Conservation (phyloP, 2,797 vertebrate species). For the Rhincodon typus region DNA sequence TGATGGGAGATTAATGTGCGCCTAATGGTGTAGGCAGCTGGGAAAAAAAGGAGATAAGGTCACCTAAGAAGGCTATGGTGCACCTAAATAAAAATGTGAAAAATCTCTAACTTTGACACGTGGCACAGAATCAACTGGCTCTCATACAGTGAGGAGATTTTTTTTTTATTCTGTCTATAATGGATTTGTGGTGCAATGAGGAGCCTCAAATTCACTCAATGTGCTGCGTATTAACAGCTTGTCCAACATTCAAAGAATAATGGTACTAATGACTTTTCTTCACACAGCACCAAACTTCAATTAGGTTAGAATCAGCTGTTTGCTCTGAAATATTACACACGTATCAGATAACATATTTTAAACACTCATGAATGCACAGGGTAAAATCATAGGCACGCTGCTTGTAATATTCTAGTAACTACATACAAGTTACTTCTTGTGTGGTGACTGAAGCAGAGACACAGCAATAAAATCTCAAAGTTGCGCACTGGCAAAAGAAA, state of each 20-base stretch:
- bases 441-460: not conserved
- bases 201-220: not conserved
- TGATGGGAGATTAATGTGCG: not conserved
- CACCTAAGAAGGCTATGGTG: not conserved
- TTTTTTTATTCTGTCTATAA: not conserved
- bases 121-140: not conserved
- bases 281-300: not conserved
- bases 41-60: conserved; percentile 2
- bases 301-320: not conserved
- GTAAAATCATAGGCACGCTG: not conserved
- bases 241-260: not conserved
- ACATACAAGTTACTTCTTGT: not conserved
- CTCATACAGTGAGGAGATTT: not conserved
- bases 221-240: not conserved
- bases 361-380: not conserved
- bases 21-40: not conserved
- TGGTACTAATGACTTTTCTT: not conserved
- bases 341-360: not conserved
- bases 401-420: not conserved
- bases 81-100: not conserved
- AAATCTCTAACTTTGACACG: not conserved
- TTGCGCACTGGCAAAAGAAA: not conserved
- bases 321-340: not conserved
- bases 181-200: not conserved
- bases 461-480: not conserved